Conservation (phyloP, 2,113 vertebrate species). For the Panthera leo region DNA sequence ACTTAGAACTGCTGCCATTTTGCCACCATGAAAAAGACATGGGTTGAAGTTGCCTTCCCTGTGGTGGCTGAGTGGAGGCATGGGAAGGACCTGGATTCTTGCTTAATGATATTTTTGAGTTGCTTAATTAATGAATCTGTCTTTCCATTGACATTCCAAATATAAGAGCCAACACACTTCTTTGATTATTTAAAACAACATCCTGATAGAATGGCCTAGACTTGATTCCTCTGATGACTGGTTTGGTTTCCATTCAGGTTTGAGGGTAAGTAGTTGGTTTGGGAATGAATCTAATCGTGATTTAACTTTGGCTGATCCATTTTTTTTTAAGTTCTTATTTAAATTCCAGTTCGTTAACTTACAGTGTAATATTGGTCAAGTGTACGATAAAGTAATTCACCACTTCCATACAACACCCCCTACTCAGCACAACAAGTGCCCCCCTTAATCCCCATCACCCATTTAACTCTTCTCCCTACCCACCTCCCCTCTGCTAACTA, state of each 20-base stretch:
- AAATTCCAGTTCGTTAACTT: not conserved
- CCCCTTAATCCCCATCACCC: not conserved
- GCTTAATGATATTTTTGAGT: not conserved
- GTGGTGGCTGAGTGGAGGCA: not conserved
- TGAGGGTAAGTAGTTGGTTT: not conserved
- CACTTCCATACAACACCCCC: not conserved
- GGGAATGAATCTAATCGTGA: not conserved
- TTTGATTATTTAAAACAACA: not conserved
- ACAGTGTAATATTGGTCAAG: not conserved
- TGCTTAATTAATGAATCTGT: not conserved
- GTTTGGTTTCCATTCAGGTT: not conserved
- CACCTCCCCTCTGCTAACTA: not conserved
- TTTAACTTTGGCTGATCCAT: not conserved
- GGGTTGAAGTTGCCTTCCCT: not conserved
- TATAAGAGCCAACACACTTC: not conserved
- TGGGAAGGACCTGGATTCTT: not conserved
- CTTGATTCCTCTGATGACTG: not conserved
- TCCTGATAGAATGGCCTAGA: not conserved
- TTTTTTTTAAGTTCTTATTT: not conserved
- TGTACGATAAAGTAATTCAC: not conserved
- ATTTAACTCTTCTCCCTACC: not conserved
- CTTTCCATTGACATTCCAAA: not conserved
- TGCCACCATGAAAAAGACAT: not conserved
- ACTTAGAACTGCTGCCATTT: not conserved
- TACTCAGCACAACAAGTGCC: not conserved